Evolutionary conservation across 2,888 invertebrate species (phyloP).

Genomic region (Halictus quadricinctus): DNA sequence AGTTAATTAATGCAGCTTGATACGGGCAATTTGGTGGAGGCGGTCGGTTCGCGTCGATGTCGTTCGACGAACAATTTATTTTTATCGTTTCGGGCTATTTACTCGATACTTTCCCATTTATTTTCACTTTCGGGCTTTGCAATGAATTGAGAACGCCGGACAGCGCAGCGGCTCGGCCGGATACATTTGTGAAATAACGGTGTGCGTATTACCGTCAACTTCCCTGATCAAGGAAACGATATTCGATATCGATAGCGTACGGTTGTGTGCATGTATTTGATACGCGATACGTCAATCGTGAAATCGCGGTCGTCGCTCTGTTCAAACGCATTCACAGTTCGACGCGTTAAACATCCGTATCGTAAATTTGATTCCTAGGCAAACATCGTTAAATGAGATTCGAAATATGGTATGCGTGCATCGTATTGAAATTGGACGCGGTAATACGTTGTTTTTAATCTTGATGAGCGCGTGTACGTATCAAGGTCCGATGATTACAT

Average conservation of each 20-base stretch:
- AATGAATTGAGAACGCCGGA: not conserved
- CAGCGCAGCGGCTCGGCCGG: not conserved
- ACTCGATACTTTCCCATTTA: not conserved
- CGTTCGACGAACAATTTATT: not conserved
- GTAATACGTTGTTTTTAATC: slow-evolving; percentile 8
- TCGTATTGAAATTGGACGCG: not conserved
- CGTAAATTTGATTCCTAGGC: slow-evolving; percentile 43
- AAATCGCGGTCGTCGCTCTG: slow-evolving; percentile 36
- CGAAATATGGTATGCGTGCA: not conserved
- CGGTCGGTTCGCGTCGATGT: not conserved
- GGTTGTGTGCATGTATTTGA: not conserved
- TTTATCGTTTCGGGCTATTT: not conserved
- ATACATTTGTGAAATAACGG: not conserved
- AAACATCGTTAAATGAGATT: slow-evolving; percentile 24
- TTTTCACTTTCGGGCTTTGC: not conserved
- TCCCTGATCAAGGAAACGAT: slow-evolving; percentile 11
- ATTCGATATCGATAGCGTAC: not conserved
- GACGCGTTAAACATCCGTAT: slow-evolving; percentile 17
- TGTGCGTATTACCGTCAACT: not conserved
- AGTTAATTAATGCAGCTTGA: not conserved
- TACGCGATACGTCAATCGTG: slow-evolving; percentile 32
- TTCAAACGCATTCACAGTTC: slow-evolving; percentile 25
- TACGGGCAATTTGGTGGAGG: not conserved
- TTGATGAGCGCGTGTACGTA: not conserved
- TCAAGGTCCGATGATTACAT: not conserved